These are phyloP conservation scores for Echinops telfairi DNA, from an alignment of 2,113 vertebrate species.

Conservation along the genomic window DNA sequence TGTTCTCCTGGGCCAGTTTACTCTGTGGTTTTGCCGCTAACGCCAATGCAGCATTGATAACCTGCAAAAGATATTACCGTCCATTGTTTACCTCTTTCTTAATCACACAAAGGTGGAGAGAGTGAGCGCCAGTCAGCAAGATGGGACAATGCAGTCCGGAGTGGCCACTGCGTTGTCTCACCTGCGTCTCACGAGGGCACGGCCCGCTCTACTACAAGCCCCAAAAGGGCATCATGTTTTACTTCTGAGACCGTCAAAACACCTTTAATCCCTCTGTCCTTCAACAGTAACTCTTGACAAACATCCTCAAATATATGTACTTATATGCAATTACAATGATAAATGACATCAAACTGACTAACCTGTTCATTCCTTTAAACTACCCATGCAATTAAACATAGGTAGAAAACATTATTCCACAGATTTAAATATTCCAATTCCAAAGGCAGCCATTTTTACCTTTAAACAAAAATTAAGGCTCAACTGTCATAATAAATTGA, in stretches of 20 bases:
- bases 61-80: conserved; percentile 89
- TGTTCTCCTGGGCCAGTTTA: conserved; percentile 99
- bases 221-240: background rate
- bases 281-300: conserved; percentile 22
- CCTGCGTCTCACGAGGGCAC: background rate
- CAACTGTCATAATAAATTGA: background rate
- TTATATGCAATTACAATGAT: background rate
- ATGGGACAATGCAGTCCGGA: conserved; percentile 18
- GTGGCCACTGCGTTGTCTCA: background rate
- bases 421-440: background rate
- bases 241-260: background rate
- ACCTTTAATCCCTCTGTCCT: background rate
- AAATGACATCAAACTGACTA: background rate
- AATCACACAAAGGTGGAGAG: background rate
- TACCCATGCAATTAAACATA: background rate
- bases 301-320: too few species aligned
- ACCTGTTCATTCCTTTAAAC: conserved; percentile 37
- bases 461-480: background rate
- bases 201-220: background rate
- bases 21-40: conserved; percentile 99
- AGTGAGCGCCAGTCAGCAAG: background rate
- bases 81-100: conserved; percentile 23
- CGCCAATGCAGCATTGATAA: conserved; percentile 98
- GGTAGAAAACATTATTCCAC: background rate
- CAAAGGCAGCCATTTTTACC: background rate